Conservation (phyloP, 1,140 invertebrate species). For the Saxidomus purpurata region DNA sequence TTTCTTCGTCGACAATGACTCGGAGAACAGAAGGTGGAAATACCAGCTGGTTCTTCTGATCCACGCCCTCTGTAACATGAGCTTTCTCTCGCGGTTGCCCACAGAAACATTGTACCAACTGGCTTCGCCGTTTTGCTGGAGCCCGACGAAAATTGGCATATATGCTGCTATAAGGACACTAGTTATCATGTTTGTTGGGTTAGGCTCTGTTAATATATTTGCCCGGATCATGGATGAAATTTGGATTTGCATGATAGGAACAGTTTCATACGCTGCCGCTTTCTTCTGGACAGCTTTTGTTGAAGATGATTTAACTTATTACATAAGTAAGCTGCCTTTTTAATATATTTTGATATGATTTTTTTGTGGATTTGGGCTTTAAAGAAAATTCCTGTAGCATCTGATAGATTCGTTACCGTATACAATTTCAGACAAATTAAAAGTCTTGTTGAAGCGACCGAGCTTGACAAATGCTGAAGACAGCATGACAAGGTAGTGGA, state of each 20-base stretch:
- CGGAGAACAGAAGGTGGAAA: constrained; percentile 46
- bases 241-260: constrained; percentile 35
- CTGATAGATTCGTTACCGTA: too few species aligned
- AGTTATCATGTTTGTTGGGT: constrained; percentile 34
- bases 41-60: constrained; percentile 41
- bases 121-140: constrained; percentile 52
- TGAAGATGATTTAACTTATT: constrained; percentile 1
- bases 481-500: too few species aligned
- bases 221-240: constrained; percentile 24
- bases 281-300: constrained; percentile 59
- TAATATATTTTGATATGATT: not conserved
- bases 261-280: constrained; percentile 33
- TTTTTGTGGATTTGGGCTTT: too few species aligned
- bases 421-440: too few species aligned
- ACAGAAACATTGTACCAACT: constrained; percentile 60
- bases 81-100: constrained; percentile 24
- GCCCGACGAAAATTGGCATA: constrained; percentile 24
- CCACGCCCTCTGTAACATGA: constrained; percentile 32
- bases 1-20: constrained; percentile 45
- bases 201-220: constrained; percentile 30
- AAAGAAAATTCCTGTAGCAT: too few species aligned
- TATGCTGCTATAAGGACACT: constrained; percentile 38
- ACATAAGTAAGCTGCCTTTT: constrained; percentile 42
- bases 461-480: too few species aligned
- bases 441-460: too few species aligned